Evolutionary conservation across 2,888 invertebrate genomes (phyloP), one percentile per base, ranked within the genome.

Genomic region (Polymixis flavicincta): DNA sequence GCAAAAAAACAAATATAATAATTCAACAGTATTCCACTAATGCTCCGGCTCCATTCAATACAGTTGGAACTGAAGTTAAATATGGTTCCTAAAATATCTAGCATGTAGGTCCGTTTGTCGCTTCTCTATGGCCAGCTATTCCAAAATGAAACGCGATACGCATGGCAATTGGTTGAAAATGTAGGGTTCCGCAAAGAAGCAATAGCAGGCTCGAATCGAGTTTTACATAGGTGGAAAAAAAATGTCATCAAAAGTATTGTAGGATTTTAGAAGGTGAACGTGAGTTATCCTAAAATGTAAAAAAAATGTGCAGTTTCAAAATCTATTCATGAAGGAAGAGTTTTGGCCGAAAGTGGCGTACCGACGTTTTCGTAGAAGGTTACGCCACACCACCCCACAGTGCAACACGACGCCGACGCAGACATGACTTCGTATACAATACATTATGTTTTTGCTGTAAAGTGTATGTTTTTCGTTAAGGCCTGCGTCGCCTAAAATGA

Each of bases 101-200:
- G 52, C 42, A 28, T 32, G 28, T 54, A 52, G 37, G 42, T 57
- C 14, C 4, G n/a, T 67, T 70, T 67, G 54, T 67, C 14, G 37
- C 13, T 45, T 42, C 52, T 66, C 63, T 68, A 63, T 71, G 54
- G 70, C 19, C 19, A 42, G 57, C 66, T 71, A 67, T 75, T 81
- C 71, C 25, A 67, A 70, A 71, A 63, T 67, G n/a, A 63, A 64
- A 71, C 63, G 50, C 66, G 42, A n/a, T 59, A 59, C 63, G 81
- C 66, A 80, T 81, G 32, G 60, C 63, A 59, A 71, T 71, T 57
- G 61, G 14, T 54, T 14, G n/a, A 37, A 55, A n/a, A 32, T 37
- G 67, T 50, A n/a, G 55, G 59, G 67, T 32, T 55, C 61, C 48
- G 57, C 14, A 14, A 25, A 28, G 45, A 28, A 63, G 19, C 45